A percentile compares a stretch with the other conserved stretches of the same genome.
phyloP scores from a whole-genome alignment of 2,888 invertebrate genomes.

The Drosophila ustulata region DNA sequence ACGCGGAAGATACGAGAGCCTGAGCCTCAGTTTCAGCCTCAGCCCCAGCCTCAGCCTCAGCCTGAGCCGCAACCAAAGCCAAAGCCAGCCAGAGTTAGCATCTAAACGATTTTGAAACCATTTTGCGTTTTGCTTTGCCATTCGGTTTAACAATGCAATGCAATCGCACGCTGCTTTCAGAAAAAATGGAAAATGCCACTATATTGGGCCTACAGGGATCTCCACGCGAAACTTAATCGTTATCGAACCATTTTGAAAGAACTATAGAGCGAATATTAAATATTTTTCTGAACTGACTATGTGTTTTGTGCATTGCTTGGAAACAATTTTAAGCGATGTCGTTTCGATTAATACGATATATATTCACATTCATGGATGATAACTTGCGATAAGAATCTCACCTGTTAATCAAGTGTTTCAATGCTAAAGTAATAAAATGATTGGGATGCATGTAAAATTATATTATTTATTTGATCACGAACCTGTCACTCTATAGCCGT shows the following conservation, averaged over 20 bases:
- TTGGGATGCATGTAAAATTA: too few species aligned
- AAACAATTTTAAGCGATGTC: too few species aligned
- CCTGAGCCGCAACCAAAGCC: constrained; percentile 29
- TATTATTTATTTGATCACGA: too few species aligned
- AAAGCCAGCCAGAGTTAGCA: constrained; percentile 44
- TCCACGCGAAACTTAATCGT: neutral
- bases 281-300: neutral
- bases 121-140: constrained; percentile 24
- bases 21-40: constrained; percentile 22
- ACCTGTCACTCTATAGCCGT: too few species aligned
- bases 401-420: neutral
- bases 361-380: too few species aligned
- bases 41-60: neutral
- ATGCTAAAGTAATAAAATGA: too few species aligned
- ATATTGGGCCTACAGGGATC: constrained; percentile 8
- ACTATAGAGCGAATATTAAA: too few species aligned
- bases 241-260: neutral
- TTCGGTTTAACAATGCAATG: constrained; percentile 20
- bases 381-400: neutral
- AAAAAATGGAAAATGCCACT: constrained; percentile 20
- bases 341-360: neutral
- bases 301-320: too few species aligned
- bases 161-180: constrained; percentile 17
- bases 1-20: constrained; percentile 60
- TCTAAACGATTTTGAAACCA: constrained; percentile 55